These are phyloP conservation scores for Pelodytes ibericus DNA, from an alignment of 2,797 vertebrate genomes.

Conservation along the genomic window DNA sequence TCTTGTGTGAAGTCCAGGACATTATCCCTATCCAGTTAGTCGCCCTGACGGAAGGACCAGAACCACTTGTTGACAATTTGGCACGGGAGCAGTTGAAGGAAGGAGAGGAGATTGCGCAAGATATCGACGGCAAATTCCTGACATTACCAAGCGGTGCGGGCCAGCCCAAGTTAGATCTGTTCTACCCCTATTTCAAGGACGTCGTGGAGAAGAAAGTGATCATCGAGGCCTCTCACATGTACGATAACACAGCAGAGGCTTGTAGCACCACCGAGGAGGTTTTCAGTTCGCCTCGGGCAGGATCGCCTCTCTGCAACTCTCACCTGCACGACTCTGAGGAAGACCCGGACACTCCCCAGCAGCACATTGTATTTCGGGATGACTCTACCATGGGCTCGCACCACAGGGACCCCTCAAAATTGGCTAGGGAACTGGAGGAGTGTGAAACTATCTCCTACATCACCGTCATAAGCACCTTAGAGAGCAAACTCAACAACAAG, in stretches of 20 bases:
- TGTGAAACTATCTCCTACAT: conserved; percentile 83
- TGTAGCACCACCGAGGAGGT: conserved; percentile 86
- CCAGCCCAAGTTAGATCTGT: conserved; percentile 87
- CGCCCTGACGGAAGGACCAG: conserved; percentile 83
- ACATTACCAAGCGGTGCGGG: conserved; percentile 80
- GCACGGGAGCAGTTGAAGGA: conserved; percentile 86
- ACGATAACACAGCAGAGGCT: conserved; percentile 92
- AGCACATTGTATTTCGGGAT: conserved; percentile 81
- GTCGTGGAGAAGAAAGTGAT: conserved; percentile 89
- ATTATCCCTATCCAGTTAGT: conserved; percentile 92
- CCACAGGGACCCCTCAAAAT: conserved; percentile 80
- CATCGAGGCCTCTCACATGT: conserved; percentile 93
- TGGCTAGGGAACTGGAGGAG: conserved; percentile 82
- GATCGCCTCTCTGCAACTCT: conserved; percentile 88
- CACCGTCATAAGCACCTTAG: conserved; percentile 81
- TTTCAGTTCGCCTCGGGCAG: conserved; percentile 84
- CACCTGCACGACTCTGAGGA: conserved; percentile 90
- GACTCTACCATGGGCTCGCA: conserved; percentile 73
- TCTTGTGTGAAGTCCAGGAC: conserved; percentile 95
- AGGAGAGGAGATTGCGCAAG: conserved; percentile 92
- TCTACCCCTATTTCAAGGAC: conserved; percentile 89
- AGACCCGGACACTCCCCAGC: conserved; percentile 82
- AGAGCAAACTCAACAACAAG: conserved; percentile 91
- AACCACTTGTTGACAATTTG: conserved; percentile 83
- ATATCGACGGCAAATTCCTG: conserved; percentile 88